A percentile compares a stretch with the other conserved stretches of the same genome.
phyloP scores from a whole-genome alignment of 2,113 vertebrate genomes.

The Channa maculata region DNA sequence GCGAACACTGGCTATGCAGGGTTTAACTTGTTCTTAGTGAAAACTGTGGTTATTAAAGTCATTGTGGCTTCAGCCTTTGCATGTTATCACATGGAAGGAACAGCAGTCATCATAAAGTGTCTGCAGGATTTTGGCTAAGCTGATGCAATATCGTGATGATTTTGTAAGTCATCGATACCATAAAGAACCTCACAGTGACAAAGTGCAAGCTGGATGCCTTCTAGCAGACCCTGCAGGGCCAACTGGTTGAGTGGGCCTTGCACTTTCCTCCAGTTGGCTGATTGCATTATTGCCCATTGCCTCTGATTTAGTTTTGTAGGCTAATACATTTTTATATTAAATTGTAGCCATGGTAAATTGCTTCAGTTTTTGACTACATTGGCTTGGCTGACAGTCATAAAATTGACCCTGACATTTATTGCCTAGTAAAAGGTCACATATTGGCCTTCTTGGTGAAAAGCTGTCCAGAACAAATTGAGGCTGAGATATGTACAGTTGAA shows the following conservation, averaged over 20 bases:
- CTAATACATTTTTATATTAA: constrained; percentile 44
- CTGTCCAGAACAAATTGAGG: constrained; percentile 50
- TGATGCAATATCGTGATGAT: constrained; percentile 43
- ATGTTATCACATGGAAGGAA: constrained; percentile 24
- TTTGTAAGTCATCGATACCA: constrained; percentile 60
- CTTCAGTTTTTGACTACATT: constrained; percentile 50
- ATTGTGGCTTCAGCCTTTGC: constrained; percentile 8
- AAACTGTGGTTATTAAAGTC: constrained; percentile 16
- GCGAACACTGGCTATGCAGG: background rate
- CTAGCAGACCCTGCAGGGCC: constrained; percentile 52
- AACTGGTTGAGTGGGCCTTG: constrained; percentile 28
- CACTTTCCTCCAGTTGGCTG: constrained; percentile 47
- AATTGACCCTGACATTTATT: constrained; percentile 70
- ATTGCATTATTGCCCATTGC: constrained; percentile 63
- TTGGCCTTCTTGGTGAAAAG: constrained; percentile 41
- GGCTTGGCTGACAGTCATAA: constrained; percentile 49
- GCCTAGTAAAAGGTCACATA: constrained; percentile 54
- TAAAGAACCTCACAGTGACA: constrained; percentile 52
- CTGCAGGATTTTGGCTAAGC: constrained; percentile 39
- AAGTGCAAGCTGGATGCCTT: constrained; percentile 57
- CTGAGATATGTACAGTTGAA: constrained; percentile 6
- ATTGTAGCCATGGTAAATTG: constrained; percentile 55
- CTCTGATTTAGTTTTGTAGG: constrained; percentile 51
- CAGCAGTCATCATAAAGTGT: constrained; percentile 46
- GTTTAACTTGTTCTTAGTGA: constrained; percentile 11